Base-by-base conservation (phyloP, 37 sponge, comb jelly and placozoan species). In the Theonella swinhoei region DNA sequence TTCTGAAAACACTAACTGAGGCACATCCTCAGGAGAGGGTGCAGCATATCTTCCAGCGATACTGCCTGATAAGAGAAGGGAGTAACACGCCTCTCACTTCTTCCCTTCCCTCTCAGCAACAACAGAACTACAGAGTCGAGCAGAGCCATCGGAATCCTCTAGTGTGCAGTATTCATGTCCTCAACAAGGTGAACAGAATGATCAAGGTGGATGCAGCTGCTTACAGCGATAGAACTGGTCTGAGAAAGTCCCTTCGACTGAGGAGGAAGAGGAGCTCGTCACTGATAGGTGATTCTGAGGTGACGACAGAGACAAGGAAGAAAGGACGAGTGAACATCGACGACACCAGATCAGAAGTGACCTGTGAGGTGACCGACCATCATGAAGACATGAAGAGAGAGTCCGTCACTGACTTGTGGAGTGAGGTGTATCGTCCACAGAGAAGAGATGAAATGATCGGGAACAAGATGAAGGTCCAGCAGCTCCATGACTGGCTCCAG, bases 341-440 rank as follows among this genome's bases (percentile, higher is more conserved):
- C 54, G 17, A 14, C 31, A 29, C 11, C 30, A 39, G 26, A 47
- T 28, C 0, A 2, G 3, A 30, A 11, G n/a, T 24, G 42, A 30
- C 14, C 22, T 66, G 31, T n/a, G 67, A 29, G 41, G 41, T 23
- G 11, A 20, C 1, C 2, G 3, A 4, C 11, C n/a, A 34, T 1
- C 7, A 8, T 33, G 23, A 4, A 17, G 23, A 11, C 42, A 24
- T 40, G 74, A 24, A 73, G 30, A 17, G 30, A 5, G 31, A 42
- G 58, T 30, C 0, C 31, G 36, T 33, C 24, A 7, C 14, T n/a
- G 80, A 80, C 22, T 41, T 82, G 7, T 88, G 89, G 89, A 76
- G 58, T 64, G 84, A 88, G n/a, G 25, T 61, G 4, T 88, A 88
- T 63, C 58, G 30, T 0, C 89, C 89, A 9, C 67, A 60, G 31